phyloP scores from a whole-genome alignment of 2,113 vertebrate genomes.

The Lontra canadensis region DNA sequence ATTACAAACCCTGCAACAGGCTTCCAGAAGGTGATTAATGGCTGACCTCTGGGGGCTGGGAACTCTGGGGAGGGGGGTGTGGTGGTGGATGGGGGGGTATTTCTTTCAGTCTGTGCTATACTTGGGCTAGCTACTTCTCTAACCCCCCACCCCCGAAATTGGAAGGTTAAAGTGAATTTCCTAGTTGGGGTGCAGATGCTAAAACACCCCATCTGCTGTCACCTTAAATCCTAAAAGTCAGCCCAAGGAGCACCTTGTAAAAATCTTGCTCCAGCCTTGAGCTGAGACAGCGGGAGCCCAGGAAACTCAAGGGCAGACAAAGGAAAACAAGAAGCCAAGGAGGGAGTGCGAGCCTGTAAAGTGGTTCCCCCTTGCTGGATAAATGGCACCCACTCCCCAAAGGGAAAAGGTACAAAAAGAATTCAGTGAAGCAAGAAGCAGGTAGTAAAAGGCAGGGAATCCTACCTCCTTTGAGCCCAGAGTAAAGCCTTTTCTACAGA shows the following conservation, averaged over 20 bases:
- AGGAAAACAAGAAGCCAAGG: neutral
- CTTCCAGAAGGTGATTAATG: conserved; percentile 79
- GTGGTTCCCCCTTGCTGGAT: neutral
- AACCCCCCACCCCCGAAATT: neutral
- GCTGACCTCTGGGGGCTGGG: conserved; percentile 65
- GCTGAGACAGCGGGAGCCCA: neutral
- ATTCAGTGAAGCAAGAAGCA: neutral
- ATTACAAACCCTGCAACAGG: conserved; percentile 75
- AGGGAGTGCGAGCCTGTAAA: neutral
- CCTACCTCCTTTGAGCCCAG: neutral
- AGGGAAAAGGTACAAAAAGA: neutral
- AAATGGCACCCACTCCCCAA: neutral
- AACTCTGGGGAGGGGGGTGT: neutral
- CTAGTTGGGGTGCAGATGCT: neutral
- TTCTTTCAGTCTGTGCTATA: conserved; percentile 13
- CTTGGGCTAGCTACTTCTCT: neutral
- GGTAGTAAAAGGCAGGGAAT: neutral
- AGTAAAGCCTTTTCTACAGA: conserved; percentile 33
- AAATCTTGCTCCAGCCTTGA: neutral
- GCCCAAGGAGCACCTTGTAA: neutral
- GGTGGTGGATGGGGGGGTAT: neutral
- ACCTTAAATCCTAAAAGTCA: neutral
- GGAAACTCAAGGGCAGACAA: neutral
- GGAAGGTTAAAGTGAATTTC: neutral
- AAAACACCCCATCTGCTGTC: neutral